A percentile compares a stretch with the other conserved stretches of the same genome.
These are phyloP conservation scores for Himalopsyche japonica DNA, from an alignment of 2,888 invertebrate genomes.

Conservation along the genomic window DNA sequence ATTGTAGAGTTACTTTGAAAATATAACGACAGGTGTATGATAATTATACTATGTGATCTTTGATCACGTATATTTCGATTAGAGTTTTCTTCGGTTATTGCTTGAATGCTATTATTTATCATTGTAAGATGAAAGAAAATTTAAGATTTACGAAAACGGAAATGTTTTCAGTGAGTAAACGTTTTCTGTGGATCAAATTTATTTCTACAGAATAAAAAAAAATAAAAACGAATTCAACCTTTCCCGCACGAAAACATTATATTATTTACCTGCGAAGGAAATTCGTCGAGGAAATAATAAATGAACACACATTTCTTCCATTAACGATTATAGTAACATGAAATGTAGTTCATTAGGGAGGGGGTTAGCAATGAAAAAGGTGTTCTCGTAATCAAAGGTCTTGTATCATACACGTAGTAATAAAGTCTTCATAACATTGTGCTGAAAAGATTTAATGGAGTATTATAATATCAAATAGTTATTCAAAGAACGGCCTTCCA, in stretches of 20 bases:
- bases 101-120: background rate
- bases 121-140: background rate
- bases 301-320: slow-evolving; percentile 1
- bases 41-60: too few relatives aligned
- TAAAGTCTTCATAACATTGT: slow-evolving; percentile 14
- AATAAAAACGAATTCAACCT: background rate
- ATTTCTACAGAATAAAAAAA: background rate
- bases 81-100: background rate
- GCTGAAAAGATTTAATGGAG: slow-evolving; percentile 30
- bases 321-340: background rate
- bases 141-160: background rate
- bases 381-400: slow-evolving; percentile 10
- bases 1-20: too few relatives aligned
- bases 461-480: slow-evolving; percentile 28
- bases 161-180: background rate
- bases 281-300: background rate
- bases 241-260: background rate
- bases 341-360: background rate
- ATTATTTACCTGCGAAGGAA: background rate
- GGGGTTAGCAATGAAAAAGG: background rate
- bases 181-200: background rate
- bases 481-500: slow-evolving; percentile 25
- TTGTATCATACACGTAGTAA: slow-evolving; percentile 22
- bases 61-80: too few relatives aligned
- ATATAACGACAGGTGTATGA: too few relatives aligned